phyloP scores from a whole-genome alignment of 1,140 invertebrate genomes.

The Eumaeus atala region DNA sequence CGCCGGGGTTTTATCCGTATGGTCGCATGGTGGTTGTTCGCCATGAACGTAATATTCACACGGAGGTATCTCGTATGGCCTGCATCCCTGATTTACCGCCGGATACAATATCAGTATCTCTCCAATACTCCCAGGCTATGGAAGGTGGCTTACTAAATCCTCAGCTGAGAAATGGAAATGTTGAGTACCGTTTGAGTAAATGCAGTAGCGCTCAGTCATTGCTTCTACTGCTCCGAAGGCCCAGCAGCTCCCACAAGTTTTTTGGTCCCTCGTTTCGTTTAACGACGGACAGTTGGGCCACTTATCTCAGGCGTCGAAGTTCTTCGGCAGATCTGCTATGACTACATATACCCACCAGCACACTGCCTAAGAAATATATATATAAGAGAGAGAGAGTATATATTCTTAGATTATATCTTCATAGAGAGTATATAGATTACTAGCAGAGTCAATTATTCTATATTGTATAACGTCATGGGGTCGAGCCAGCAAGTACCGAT shows the following conservation, averaged over 20 bases:
- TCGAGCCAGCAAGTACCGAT: no score
- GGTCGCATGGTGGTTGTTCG: no score
- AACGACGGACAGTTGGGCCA: conserved; percentile 92
- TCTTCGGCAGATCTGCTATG: conserved; percentile 77
- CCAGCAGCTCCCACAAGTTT: conserved; percentile 82
- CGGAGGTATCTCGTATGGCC: not conserved
- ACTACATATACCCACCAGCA: no score
- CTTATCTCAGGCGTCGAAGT: conserved; percentile 85
- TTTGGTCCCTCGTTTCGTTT: conserved; percentile 85
- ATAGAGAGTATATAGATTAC: no score
- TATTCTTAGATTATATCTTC: no score
- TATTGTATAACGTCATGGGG: no score
- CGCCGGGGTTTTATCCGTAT: not conserved
- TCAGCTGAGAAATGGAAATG: conserved; percentile 7
- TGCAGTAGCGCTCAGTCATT: conserved; percentile 93
- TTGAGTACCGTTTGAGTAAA: conserved; percentile 55
- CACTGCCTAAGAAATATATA: no score
- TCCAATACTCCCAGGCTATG: not conserved
- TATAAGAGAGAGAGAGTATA: no score
- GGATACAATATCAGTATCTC: not conserved
- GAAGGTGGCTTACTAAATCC: not conserved
- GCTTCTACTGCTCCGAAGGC: conserved; percentile 94
- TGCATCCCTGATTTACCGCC: not conserved
- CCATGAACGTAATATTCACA: not conserved
- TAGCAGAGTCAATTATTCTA: no score